Percentiles rank a stretch among this genome's conserved stretches.
These are phyloP conservation scores for Drosophila rufa DNA, from an alignment of 1,140 invertebrate species.

Conservation along the genomic window DNA sequence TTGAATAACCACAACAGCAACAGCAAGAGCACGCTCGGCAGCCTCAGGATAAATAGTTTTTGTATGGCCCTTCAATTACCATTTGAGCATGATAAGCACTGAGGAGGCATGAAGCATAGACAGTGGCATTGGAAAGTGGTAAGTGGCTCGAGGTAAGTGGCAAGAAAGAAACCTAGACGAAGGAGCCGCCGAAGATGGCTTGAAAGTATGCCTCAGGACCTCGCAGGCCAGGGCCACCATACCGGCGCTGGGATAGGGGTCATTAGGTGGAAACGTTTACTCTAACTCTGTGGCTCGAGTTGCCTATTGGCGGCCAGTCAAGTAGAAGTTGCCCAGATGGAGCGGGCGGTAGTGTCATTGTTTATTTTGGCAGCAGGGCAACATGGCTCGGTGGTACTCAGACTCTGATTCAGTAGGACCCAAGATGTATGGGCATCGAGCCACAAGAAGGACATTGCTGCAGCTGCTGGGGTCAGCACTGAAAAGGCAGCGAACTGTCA, in stretches of 20 bases:
- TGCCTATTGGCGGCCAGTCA: slow-evolving; percentile 60
- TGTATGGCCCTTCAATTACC: slow-evolving; percentile 81
- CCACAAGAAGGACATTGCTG: slow-evolving; percentile 34
- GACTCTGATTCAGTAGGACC: not conserved
- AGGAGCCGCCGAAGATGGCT: slow-evolving; percentile 67
- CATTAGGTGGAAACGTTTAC: slow-evolving; percentile 68
- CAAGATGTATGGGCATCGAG: slow-evolving; percentile 21
- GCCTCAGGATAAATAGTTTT: slow-evolving; percentile 82
- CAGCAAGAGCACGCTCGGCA: slow-evolving; percentile 64
- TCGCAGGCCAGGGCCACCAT: slow-evolving; percentile 50
- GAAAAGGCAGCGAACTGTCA: slow-evolving; percentile 39
- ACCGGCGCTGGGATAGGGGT: slow-evolving; percentile 55
- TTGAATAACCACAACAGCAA: slow-evolving; percentile 78
- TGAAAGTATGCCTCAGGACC: slow-evolving; percentile 33
- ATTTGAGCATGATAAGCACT: slow-evolving; percentile 84
- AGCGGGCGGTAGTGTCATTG: slow-evolving; percentile 73
- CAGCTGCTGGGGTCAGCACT: slow-evolving; percentile 46
- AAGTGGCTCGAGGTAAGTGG: slow-evolving; percentile 42
- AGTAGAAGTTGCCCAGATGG: slow-evolving; percentile 55
- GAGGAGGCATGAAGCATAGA: slow-evolving; percentile 71
- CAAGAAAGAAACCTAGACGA: slow-evolving; percentile 55
- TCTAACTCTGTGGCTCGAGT: slow-evolving; percentile 23
- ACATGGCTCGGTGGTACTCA: not conserved
- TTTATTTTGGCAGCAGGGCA: slow-evolving; percentile 56
- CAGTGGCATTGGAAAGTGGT: slow-evolving; percentile 57